Evolutionary conservation across 2,113 vertebrate genomes (phyloP), one percentile per base, ranked within the genome.

Genomic region (Scomber scombrus): DNA sequence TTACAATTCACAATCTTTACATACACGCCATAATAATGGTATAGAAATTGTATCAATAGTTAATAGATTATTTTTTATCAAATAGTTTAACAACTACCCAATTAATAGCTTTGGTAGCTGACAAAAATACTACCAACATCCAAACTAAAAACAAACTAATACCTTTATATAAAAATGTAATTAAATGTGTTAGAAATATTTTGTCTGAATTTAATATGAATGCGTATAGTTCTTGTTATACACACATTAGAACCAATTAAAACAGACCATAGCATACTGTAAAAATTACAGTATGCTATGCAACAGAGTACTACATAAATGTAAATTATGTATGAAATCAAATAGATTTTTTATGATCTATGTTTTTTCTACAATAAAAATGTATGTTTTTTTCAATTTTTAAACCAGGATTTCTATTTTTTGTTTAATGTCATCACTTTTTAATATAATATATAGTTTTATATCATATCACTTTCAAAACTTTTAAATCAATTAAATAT

Each of bases 1-100:
- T 69, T 58, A 68, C 18, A 67, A 62, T 65, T 56, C 26, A 52
- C 46, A 40, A 57, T 62, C 7, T 6, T 18, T 52, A 57, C 34
- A 67, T 29, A 11, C 78, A 80, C 66, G 55, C 26, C 13, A 76
- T 40, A 55, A 51, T 61, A 49, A 57, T 13, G 0, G n/a, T n/a
- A n/a, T 40, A 55, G 19, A 10, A 10, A 60, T 52, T 45, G 14
- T 13, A 46, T 50, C 6, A 58, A 0, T 62, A 5, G 50, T 69
- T n/a, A 3, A 45, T 29, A 19, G 21, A 80, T 58, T 68, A 18
- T 19, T 11, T 9, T 50, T 18, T 47, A 11, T 55, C 6, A 23
- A 1, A 23, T 34, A 3, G 29, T 1, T 40, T 26, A 56, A 61
- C 5, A 49, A 40, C 23, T 52, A 43, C 12, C 49, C n/a, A 23